Evolutionary conservation across 2,113 vertebrate species (phyloP).

Genomic region (Saccopteryx leptura): DNA sequence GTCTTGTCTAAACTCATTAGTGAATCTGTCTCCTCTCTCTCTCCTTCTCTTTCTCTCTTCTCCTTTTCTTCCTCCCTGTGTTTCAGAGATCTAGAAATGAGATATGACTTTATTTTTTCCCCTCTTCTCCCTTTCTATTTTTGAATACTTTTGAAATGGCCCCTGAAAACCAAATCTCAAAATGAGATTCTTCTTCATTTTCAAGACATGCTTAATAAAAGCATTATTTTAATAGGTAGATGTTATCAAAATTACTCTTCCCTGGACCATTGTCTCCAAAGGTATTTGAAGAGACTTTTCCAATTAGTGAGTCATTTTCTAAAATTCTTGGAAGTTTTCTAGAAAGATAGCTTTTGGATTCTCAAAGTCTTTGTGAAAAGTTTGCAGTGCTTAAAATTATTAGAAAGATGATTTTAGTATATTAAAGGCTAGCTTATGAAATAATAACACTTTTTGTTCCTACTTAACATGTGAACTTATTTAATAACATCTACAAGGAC

Average conservation of each 20-base stretch:
- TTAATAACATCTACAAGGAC: neutral
- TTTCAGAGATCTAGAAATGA: neutral
- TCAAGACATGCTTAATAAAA: slow-evolving; percentile 25
- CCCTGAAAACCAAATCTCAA: slow-evolving; percentile 18
- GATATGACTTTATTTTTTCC: neutral
- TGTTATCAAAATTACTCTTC: neutral
- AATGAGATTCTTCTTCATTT: slow-evolving; percentile 51
- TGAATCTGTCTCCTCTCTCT: neutral
- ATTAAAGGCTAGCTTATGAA: neutral
- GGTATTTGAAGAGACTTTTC: neutral
- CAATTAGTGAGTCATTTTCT: slow-evolving; percentile 31
- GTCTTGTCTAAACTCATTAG: neutral
- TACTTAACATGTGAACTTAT: neutral
- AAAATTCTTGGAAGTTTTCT: slow-evolving; percentile 33
- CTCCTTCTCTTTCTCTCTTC: too few species aligned
- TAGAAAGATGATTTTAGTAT: neutral
- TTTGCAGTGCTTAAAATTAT: neutral
- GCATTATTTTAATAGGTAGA: slow-evolving; percentile 32
- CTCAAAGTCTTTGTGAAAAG: neutral
- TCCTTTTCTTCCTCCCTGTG: neutral
- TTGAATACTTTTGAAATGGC: slow-evolving; percentile 56
- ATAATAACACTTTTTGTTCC: neutral
- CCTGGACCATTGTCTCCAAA: neutral
- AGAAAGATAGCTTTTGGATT: neutral
- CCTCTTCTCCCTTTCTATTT: neutral